Base-by-base conservation (phyloP, 2,113 vertebrate genomes). In the Polypterus bichir region DNA sequence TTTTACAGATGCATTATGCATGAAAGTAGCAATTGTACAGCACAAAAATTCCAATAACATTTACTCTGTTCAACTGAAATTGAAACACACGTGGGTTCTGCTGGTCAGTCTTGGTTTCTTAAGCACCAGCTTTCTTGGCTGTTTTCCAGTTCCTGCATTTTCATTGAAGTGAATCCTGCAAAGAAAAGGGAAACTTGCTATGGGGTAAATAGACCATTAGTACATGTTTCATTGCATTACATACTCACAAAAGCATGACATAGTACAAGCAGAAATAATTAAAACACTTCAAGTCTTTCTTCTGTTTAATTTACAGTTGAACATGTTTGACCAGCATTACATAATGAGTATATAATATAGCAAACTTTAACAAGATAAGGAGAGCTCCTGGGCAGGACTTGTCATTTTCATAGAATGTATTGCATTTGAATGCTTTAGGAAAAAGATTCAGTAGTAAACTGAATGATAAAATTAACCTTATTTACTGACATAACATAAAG, bases 11-110 rank as follows among this genome's bases (percentile, higher is more conserved):
- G 86, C 87, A 88, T 70, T 82, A 77, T 81, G 84, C 87, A 81
- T 88, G 88, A 89, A 91, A 91, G 87, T 82, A 81, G 84, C 81
- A 83, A 90, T 89, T 92, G 91, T 86, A 85, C 85, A 87, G 85
- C 83, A 89, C 80, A 88, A 77, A 85, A 87, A 82, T 81, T 88
- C 83, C 87, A 83, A 83, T 86, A 86, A 87, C 84, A 77, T 86
- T 87, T 81, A 81, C 84, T 75, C 69, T 73, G 72, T 82, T 81
- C 75, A 78, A 84, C 79, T 74, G 84, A 71, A 78, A 81, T 66
- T 79, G 79, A 79, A 84, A 78, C 73, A 79, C 61, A 57, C 54
- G 61, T 66, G 55, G 7, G 57, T 4, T 44, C 44, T 45, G 68
- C 71, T 77, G 79, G 79, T 82, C 83, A 70, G 79, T 79, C 77